Evolutionary conservation across 2,888 invertebrate genomes (phyloP), one percentile per base, ranked within the genome.

Genomic region (Eristalinus aeneus): DNA sequence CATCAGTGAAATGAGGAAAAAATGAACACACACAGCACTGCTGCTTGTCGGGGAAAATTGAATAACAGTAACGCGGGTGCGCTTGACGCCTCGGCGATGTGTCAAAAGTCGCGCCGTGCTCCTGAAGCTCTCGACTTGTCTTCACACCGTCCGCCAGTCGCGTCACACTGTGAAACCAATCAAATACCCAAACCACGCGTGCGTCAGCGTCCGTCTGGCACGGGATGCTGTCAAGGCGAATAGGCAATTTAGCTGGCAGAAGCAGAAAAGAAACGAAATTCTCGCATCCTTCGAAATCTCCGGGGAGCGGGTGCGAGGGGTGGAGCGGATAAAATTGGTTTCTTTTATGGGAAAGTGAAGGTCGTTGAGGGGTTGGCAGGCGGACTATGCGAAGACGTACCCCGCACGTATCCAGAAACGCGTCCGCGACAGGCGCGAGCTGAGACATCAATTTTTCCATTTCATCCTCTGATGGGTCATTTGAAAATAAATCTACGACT

Each of bases 381-480:
- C 46, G 46, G 16, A 46, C n/a, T n/a, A n/a, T n/a, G n/a, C 46
- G 46, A 46, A 8, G 46, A 46, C 16, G 16, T 16, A n/a, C 1
- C 12, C 16, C 8, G 6, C 6, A 6, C 16, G 46, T 16, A n/a
- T 2, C 10, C 16, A 46, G n/a, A 6, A 6, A n/a, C 16, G 46
- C 16, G 46, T 16, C 46, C 46, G 34, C 1, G 9, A 6, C 6
- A 16, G 46, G 16, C 8, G 5, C 0, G 1, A 67, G 61, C 60
- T 56, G 36, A 53, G 63, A 6, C 39, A 77, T 77, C 67, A 73
- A 73, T 73, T 77, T 60, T 36, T 64, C 58, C 68, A 76, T 72
- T 72, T 56, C 54, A 68, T 77, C 46, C 58, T 56, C 22, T 36
- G 53, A 65, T 23, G 20, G 56, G 68, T 23, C 22, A 56, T 63